Evolutionary conservation across 2,888 invertebrate species (phyloP).

Genomic region (Charanyca ferruginea): DNA sequence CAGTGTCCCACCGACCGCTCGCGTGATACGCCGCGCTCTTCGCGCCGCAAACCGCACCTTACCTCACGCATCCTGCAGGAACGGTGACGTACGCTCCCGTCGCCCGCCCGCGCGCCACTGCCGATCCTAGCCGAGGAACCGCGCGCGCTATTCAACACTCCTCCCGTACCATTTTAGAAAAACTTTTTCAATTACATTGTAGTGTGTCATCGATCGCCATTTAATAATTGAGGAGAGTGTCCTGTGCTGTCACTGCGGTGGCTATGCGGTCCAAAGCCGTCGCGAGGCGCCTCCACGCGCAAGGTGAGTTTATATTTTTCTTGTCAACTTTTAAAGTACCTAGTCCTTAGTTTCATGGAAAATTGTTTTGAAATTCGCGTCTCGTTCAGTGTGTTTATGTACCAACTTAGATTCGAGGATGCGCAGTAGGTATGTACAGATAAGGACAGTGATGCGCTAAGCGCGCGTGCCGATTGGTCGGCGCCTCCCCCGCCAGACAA

Average conservation of each 20-base stretch:
- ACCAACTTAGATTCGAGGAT: conserved; percentile 66
- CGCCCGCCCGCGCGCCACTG: conserved; percentile 84
- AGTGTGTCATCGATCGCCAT: conserved; percentile 80
- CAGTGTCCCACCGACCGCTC: conserved; percentile 90
- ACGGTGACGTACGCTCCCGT: conserved; percentile 76
- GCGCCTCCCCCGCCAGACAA: conserved; percentile 89
- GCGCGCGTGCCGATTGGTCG: conserved; percentile 83
- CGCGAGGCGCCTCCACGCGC: conserved; percentile 93
- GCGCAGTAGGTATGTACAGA: conserved; percentile 85
- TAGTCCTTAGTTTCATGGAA: conserved; percentile 6
- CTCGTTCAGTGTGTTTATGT: conserved; percentile 25
- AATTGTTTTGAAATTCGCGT: conserved; percentile 17
- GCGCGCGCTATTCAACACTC: conserved; percentile 71
- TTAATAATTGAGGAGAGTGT: conserved; percentile 80
- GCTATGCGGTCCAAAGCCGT: conserved; percentile 94
- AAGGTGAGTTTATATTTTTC: conserved; percentile 89
- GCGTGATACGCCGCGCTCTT: conserved; percentile 88
- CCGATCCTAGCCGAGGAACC: conserved; percentile 69
- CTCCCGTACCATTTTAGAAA: conserved; percentile 73
- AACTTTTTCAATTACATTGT: conserved; percentile 75
- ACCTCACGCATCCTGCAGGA: conserved; percentile 74
- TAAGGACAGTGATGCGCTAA: conserved; percentile 87
- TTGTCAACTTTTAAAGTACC: conserved; percentile 50
- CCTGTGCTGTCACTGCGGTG: conserved; percentile 77
- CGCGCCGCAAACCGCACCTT: conserved; percentile 72